These are phyloP conservation scores for Eubucco bourcierii DNA, from an alignment of 2,113 vertebrate genomes.

Conservation along the genomic window DNA sequence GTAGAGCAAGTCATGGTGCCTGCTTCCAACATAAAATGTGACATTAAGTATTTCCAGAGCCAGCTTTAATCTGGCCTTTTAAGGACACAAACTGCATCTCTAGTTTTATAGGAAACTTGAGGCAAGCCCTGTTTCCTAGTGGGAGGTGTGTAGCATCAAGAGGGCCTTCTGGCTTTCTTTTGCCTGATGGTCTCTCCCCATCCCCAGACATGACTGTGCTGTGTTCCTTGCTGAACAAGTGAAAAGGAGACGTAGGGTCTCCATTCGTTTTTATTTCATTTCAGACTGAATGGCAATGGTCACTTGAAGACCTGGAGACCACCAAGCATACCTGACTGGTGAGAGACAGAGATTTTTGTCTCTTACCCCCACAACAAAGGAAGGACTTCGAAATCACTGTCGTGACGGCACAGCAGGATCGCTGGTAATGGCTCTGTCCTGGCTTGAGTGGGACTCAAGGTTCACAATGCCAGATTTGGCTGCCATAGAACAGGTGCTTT, in stretches of 20 bases:
- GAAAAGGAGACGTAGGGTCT: neutral
- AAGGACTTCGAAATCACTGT: neutral
- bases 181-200: no score
- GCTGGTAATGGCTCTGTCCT: accelerated
- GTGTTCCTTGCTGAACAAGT: neutral
- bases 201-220: neutral
- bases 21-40: neutral
- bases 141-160: neutral
- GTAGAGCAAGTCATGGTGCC: neutral
- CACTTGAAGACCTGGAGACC: neutral
- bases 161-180: no score
- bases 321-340: no score
- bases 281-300: neutral
- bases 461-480: neutral
- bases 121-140: neutral
- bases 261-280: neutral
- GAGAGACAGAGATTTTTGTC: neutral
- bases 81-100: neutral
- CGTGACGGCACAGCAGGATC: accelerated
- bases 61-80: neutral
- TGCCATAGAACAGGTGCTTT: accelerated
- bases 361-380: neutral
- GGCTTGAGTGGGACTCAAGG: neutral
- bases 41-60: neutral
- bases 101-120: neutral